Base-by-base conservation (phyloP, 2,888 invertebrate genomes). In the Amblyteles armatorius region DNA sequence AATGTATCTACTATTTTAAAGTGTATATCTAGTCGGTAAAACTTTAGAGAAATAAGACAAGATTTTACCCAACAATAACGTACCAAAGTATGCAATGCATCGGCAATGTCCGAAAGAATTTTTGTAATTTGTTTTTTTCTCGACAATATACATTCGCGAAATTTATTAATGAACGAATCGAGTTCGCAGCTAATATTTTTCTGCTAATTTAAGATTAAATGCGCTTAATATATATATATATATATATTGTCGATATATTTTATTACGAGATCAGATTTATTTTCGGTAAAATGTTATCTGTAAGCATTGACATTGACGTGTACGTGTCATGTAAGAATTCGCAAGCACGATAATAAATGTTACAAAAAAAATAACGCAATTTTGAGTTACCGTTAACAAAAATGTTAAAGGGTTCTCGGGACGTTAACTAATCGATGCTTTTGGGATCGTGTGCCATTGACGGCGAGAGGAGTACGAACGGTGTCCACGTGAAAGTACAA, bases 1-100 rank as follows among this genome's bases (percentile, higher is more conserved):
- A 40, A 72, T 50, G 73, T 22, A 26, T 19, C 57, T 67, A 52
- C 52, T 48, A 48, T 69, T 69, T 57, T 52, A 83, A 77, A 79
- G 77, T 73, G 69, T 79, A 76, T 71, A 82, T 86, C 79, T 84
- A 83, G 86, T 81, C 82, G 77, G n/a, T 69, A 60, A 69, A 74
- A 68, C 44, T 33, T 57, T 65, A 73, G 60, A 74, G 52, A 68
- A 16, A 57, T 36, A 22, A 79, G 60, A 69, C 29, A 63, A 73
- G 33, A 68, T 63, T 57, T 57, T 26, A 57, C 26, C 22, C 22
- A 57, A 79, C 60, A 11, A 6, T 55, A 55, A 68, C 7, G 52
- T 40, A 67, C 68, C 78, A 68, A 78, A 78, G 68, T 78, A 57
- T 78, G 19, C n/a, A 29, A 33, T 33, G 50, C 71, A 29, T n/a